Evolutionary conservation across 2,113 vertebrate genomes (phyloP).

Genomic region (Cephalopholis sonnerati): DNA sequence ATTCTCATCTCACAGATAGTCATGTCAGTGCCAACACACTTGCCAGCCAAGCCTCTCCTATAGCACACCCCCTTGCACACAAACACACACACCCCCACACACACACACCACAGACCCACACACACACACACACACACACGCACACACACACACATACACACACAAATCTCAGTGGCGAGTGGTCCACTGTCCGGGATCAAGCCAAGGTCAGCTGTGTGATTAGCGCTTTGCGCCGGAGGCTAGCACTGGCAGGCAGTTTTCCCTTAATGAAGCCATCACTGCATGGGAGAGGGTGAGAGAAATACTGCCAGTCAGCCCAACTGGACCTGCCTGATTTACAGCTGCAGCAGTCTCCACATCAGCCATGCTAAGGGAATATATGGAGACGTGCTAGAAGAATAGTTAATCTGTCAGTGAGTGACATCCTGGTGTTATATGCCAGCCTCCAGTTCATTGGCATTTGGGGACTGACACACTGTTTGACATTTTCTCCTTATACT

Average conservation of each 20-base stretch:
- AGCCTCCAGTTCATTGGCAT: conserved; percentile 30
- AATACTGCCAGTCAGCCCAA: conserved; percentile 69
- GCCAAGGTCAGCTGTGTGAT: conserved; percentile 73
- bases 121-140: conserved; percentile 1
- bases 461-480: conserved; percentile 37
- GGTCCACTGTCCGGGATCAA: conserved; percentile 65
- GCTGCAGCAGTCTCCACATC: conserved; percentile 63
- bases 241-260: conserved; percentile 65
- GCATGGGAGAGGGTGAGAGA: conserved; percentile 50
- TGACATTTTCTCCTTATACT: conserved; percentile 26
- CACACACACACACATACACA: conserved; percentile 11
- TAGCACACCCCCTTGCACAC: not conserved
- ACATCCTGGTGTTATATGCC: conserved; percentile 40
- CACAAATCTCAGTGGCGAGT: conserved; percentile 34
- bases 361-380: conserved; percentile 54
- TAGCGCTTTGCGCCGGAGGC: conserved; percentile 67
- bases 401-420: conserved; percentile 62
- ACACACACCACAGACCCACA: conserved; percentile 6
- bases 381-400: conserved; percentile 37
- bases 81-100: not conserved
- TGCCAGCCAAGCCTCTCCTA: conserved; percentile 18
- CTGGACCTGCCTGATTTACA: conserved; percentile 71
- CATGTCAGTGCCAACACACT: conserved; percentile 36
- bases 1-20: conserved; percentile 6
- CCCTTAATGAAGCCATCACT: conserved; percentile 73